Evolutionary conservation across 2,797 vertebrate genomes (phyloP).

Genomic region (Mus spretus): DNA sequence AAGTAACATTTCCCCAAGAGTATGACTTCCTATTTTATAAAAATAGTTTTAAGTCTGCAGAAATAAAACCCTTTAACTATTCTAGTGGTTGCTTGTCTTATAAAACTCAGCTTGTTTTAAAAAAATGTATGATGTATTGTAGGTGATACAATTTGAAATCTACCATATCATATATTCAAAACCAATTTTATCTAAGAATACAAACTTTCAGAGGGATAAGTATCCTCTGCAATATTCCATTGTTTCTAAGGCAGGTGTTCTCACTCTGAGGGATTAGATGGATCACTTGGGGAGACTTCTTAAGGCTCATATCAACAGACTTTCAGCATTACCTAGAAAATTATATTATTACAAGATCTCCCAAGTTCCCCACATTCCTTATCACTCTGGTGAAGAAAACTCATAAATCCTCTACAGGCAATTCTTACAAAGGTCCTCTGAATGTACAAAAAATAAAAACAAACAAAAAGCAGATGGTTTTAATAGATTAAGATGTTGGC

Average conservation of each 20-base stretch:
- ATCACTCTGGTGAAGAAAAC: background rate
- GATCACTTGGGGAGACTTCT: background rate
- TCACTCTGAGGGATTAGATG: background rate
- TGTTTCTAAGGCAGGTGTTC: slow-evolving; percentile 67
- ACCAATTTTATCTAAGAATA: slow-evolving; percentile 79
- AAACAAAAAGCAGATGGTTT: background rate
- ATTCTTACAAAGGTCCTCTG: background rate
- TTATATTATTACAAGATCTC: accelerated
- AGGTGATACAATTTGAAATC: slow-evolving; percentile 74
- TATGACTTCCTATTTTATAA: slow-evolving; percentile 42
- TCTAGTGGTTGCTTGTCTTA: slow-evolving; percentile 77
- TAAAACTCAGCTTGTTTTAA: slow-evolving; percentile 74
- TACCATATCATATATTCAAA: slow-evolving; percentile 83
- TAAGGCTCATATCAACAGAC: background rate
- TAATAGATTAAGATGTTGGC: background rate
- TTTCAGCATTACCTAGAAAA: background rate
- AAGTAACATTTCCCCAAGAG: slow-evolving; percentile 23
- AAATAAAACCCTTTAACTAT: slow-evolving; percentile 54
- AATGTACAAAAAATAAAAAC: background rate
- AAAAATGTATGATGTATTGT: slow-evolving; percentile 72
- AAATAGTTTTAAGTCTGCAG: background rate
- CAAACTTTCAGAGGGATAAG: slow-evolving; percentile 72
- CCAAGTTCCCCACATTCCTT: accelerated
- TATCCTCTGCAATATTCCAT: slow-evolving; percentile 28
- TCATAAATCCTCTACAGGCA: background rate